phyloP scores from a whole-genome alignment of 2,888 invertebrate species.

The Ormyrus thymus region DNA sequence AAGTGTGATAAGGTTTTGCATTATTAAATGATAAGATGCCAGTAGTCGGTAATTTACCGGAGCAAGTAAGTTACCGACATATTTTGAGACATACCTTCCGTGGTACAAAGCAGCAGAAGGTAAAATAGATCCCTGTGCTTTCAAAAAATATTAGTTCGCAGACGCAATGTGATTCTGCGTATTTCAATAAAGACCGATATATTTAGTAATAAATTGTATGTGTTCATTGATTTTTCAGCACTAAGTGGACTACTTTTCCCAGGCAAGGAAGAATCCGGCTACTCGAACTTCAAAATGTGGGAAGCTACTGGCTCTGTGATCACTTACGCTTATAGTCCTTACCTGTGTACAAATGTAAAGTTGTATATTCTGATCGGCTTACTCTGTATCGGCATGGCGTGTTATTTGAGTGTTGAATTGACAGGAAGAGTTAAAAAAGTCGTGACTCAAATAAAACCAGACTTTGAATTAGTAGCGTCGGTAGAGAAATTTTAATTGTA shows the following conservation, averaged over 20 bases:
- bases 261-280: conserved; percentile 90
- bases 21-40: background rate
- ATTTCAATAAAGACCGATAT: no score
- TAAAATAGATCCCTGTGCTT: conserved; percentile 12
- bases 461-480: conserved; percentile 69
- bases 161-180: no score
- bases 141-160: background rate
- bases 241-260: conserved; percentile 91
- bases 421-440: conserved; percentile 61
- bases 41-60: background rate
- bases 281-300: conserved; percentile 94
- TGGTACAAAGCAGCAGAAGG: background rate
- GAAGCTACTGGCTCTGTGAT: conserved; percentile 93
- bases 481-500: conserved; percentile 49
- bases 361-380: conserved; percentile 82
- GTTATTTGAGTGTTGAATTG: conserved; percentile 83
- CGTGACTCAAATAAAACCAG: conserved; percentile 60
- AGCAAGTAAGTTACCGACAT: conserved; percentile 15
- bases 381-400: conserved; percentile 83
- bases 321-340: conserved; percentile 87
- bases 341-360: conserved; percentile 85
- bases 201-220: no score
- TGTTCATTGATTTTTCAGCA: conserved; percentile 76
- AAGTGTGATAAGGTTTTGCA: no score
- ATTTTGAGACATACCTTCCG: no score